phyloP scores from a whole-genome alignment of 2,797 vertebrate genomes.

The Picus viridis region DNA sequence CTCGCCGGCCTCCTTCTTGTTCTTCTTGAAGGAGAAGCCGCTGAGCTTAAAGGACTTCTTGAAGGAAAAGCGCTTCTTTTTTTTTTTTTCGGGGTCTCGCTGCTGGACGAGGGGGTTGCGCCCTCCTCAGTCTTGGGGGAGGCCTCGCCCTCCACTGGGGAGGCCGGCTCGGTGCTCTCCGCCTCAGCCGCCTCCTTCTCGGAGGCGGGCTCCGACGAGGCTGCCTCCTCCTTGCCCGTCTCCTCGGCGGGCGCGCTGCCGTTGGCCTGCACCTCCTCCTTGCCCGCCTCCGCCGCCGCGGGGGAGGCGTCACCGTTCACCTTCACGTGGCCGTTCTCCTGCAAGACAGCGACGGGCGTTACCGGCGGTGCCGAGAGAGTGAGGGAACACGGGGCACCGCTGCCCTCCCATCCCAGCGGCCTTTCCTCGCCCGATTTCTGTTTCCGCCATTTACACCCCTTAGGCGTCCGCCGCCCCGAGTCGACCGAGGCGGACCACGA shows the following conservation, averaged over 20 bases:
- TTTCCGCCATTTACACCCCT: not conserved
- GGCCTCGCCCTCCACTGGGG: slow-evolving; percentile 86
- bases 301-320: slow-evolving; percentile 92
- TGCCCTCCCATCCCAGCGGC: not conserved
- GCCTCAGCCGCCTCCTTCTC: slow-evolving; percentile 81
- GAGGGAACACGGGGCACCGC: not conserved
- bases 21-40: slow-evolving; percentile 96
- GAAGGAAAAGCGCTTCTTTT: slow-evolving; percentile 97
- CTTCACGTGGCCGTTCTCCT: slow-evolving; percentile 95
- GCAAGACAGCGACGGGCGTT: slow-evolving; percentile 45
- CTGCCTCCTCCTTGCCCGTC: slow-evolving; percentile 59
- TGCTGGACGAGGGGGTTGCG: slow-evolving; percentile 84
- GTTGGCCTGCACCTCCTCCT: slow-evolving; percentile 90
- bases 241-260: slow-evolving; percentile 85
- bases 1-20: slow-evolving; percentile 91
- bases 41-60: slow-evolving; percentile 97
- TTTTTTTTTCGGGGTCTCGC: slow-evolving; percentile 97
- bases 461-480: not conserved
- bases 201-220: slow-evolving; percentile 67
- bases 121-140: slow-evolving; percentile 87
- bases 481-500: not conserved
- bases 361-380: not conserved
- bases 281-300: slow-evolving; percentile 86
- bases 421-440: not conserved
- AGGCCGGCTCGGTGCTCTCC: slow-evolving; percentile 83